These are phyloP conservation scores for Crossocerus cetratus DNA, from an alignment of 2,888 invertebrate species.

Conservation along the genomic window DNA sequence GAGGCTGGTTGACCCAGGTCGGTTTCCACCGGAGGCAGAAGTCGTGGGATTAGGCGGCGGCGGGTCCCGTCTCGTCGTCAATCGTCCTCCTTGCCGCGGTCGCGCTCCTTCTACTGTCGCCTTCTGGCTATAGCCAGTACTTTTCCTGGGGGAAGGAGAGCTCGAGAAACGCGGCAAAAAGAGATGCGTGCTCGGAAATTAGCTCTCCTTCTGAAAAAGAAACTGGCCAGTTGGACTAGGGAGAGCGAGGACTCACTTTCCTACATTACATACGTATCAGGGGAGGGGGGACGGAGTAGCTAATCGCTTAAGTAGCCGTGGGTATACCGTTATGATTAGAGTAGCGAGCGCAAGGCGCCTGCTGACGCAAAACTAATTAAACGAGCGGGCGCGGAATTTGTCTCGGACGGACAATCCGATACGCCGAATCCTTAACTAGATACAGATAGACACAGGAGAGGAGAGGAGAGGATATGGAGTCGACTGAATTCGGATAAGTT, in stretches of 20 bases:
- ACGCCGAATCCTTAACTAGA: not conserved
- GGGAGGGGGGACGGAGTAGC: not conserved
- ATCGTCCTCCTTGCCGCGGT: slow-evolving; percentile 20
- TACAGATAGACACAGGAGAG: not conserved
- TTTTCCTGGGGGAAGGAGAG: slow-evolving; percentile 1
- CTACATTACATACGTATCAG: too few relatives aligned
- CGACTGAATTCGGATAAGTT: not conserved
- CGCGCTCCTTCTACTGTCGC: not conserved
- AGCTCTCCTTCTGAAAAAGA: not conserved
- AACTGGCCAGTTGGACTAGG: too few relatives aligned
- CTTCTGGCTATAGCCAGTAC: slow-evolving; percentile 10
- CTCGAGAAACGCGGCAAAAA: not conserved
- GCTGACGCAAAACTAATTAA: too few relatives aligned
- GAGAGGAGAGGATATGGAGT: not conserved
- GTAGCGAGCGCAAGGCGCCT: not conserved
- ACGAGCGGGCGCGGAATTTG: not conserved
- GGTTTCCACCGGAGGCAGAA: slow-evolving; percentile 51
- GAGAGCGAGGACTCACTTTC: not conserved
- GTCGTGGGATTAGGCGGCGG: slow-evolving; percentile 49
- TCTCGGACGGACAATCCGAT: too few relatives aligned
- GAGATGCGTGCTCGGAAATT: not conserved
- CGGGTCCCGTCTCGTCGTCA: slow-evolving; percentile 30
- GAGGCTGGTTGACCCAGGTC: slow-evolving; percentile 64
- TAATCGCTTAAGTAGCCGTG: not conserved
- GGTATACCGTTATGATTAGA: not conserved